Evolutionary conservation across 2,113 vertebrate species (phyloP).

Genomic region (Psophia crepitans): DNA sequence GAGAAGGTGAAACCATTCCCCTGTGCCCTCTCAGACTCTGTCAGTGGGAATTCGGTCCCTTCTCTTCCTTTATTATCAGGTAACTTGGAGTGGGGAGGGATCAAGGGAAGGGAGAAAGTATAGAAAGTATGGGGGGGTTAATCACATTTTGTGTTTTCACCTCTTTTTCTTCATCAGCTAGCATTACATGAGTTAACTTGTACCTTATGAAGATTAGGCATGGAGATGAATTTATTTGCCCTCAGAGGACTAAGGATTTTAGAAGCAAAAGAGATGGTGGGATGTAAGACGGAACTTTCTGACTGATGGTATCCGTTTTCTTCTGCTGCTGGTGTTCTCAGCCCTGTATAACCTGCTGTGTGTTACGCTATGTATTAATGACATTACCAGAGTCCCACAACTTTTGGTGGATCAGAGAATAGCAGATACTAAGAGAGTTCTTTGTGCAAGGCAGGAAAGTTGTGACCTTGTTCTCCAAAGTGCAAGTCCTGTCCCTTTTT

Average conservation of each 20-base stretch:
- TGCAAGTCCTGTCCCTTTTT: background rate
- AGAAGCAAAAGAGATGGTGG: background rate
- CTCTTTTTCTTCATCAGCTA: background rate
- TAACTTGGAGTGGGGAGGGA: background rate
- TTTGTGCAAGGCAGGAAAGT: background rate
- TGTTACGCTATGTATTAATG: background rate
- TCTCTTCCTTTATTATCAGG: background rate
- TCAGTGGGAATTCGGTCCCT: background rate
- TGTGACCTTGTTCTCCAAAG: background rate
- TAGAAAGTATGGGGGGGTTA: background rate
- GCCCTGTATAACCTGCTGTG: background rate
- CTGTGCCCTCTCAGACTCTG: background rate
- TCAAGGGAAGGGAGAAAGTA: background rate
- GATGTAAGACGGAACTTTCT: background rate
- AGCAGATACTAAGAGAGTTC: background rate
- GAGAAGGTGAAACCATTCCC: background rate
- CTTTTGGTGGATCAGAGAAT: background rate
- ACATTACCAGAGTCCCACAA: background rate
- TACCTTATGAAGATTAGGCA: background rate
- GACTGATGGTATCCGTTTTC: background rate
- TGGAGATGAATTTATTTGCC: background rate
- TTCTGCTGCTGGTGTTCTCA: background rate
- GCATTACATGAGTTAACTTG: background rate
- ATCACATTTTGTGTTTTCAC: background rate
- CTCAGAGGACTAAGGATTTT: background rate